Evolutionary conservation across 2,797 vertebrate species (phyloP).

Genomic region (Salarias fasciatus): DNA sequence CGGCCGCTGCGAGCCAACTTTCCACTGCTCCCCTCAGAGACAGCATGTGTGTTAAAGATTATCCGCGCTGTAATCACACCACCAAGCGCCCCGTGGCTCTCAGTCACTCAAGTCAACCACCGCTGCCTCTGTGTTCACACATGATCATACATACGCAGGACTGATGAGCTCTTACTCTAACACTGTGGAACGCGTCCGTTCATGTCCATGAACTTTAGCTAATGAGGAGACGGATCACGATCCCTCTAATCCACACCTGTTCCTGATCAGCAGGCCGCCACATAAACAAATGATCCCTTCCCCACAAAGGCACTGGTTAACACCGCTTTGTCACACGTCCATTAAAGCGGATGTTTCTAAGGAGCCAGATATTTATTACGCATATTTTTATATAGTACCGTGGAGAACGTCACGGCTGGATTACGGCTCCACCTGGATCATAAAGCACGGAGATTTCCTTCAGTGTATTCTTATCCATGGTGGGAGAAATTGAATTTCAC

Average conservation of each 20-base stretch:
- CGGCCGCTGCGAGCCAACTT: slow-evolving; percentile 71
- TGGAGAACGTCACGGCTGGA: slow-evolving; percentile 61
- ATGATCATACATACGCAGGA: slow-evolving; percentile 27
- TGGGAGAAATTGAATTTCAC: slow-evolving; percentile 70
- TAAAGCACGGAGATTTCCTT: slow-evolving; percentile 66
- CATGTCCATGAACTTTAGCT: not conserved
- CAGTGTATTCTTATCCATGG: slow-evolving; percentile 47
- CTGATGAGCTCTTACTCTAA: not conserved
- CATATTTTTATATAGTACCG: slow-evolving; percentile 70
- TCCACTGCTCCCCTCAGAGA: slow-evolving; percentile 77
- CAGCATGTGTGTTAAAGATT: slow-evolving; percentile 80
- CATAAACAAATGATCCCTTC: slow-evolving; percentile 2
- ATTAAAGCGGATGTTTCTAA: slow-evolving; percentile 63
- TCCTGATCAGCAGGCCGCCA: slow-evolving; percentile 28
- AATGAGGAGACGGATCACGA: slow-evolving; percentile 22
- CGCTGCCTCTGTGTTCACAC: slow-evolving; percentile 44
- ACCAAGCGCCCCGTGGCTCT: slow-evolving; percentile 43
- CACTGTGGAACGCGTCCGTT: not conserved
- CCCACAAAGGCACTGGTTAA: slow-evolving; percentile 25
- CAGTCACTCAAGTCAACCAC: slow-evolving; percentile 70
- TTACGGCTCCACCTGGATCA: slow-evolving; percentile 59
- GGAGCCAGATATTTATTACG: slow-evolving; percentile 65
- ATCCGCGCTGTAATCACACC: slow-evolving; percentile 68
- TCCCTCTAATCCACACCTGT: slow-evolving; percentile 1
- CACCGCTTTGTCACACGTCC: slow-evolving; percentile 43